These are phyloP conservation scores for Poecilus cupreus DNA, from an alignment of 2,888 invertebrate species.

Conservation along the genomic window DNA sequence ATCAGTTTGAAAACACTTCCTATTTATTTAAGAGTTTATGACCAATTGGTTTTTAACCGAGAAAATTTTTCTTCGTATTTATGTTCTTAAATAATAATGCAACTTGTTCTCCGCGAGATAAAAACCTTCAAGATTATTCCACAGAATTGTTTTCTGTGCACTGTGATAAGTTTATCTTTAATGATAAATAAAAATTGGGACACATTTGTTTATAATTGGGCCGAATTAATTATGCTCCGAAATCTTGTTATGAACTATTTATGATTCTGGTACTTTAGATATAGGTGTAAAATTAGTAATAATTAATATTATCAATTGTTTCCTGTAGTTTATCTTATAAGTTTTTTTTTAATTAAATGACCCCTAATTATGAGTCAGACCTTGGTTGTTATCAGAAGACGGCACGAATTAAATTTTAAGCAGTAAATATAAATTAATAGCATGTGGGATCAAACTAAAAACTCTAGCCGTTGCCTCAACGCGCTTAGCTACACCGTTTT, in stretches of 20 bases:
- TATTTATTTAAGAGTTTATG: neutral
- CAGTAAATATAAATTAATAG: too few species aligned
- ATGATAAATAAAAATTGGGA: constrained; percentile 41
- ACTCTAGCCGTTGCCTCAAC: too few species aligned
- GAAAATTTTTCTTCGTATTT: neutral
- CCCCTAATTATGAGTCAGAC: neutral
- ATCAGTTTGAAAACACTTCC: neutral
- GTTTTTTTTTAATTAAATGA: neutral
- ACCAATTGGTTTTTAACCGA: neutral
- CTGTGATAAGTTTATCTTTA: constrained; percentile 27
- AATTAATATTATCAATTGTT: constrained; percentile 9
- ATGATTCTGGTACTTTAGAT: neutral
- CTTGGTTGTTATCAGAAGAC: neutral
- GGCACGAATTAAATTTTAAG: neutral
- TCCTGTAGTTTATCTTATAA: neutral
- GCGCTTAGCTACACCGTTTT: too few species aligned
- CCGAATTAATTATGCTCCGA: neutral
- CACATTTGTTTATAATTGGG: constrained; percentile 11
- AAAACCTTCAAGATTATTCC: neutral
- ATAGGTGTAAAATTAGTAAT: neutral
- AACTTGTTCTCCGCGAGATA: too few species aligned
- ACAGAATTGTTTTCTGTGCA: neutral
- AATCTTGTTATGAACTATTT: neutral
- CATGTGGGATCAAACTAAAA: too few species aligned
- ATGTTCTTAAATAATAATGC: too few species aligned